Base-by-base conservation (phyloP, 1,140 invertebrate species). In the Sycobia sp. region DNA sequence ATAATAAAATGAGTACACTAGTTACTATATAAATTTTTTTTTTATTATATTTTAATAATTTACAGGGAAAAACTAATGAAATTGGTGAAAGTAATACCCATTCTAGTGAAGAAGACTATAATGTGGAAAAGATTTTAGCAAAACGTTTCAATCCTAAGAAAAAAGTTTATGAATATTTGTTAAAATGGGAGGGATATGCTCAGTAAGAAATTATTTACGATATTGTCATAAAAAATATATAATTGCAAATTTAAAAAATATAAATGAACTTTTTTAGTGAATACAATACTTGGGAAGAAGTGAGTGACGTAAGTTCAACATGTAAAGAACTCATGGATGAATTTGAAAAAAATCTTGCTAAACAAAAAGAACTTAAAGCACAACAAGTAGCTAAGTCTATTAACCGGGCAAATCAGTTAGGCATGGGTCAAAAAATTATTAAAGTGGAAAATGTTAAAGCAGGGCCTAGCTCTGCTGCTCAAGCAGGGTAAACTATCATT, bases 181-280 rank as follows among this genome's bases (percentile, higher is more conserved):
- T 93, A 13, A 93, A 93, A 77, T 93, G 91, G 91, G 90, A 92
- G 75, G 88, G 89, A 61, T 90, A 88, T 71, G 81, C 86, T 23
- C 86, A 88, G 87, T 90, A 67, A 85, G 87, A 86, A 56, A 53
- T 57, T 62, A 61, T 8, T 41, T 29, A 32, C 29, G n/a, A n/a
- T n/a, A n/a, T 50, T 47, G 3, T 38, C 5, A 4, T 9, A 5
- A 4, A 9, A 43, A 34, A 43, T 25, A 13, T 27, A 51, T 36
- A 43, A 23, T 13, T 50, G 46, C 29, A 32, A 43, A n/a, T 34
- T 16, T 44, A n/a, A n/a, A n/a, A n/a, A n/a, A n/a, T n/a, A n/a
- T 39, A 39, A 39, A 39, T 39, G 36, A 10, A 39, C 14, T n/a
- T 73, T 76, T 23, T 9, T 62, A 89, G 87, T 71, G 88, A 90